Evolutionary conservation across 1,140 invertebrate genomes (phyloP).

Genomic region (Drosophila pseudoananassae): DNA sequence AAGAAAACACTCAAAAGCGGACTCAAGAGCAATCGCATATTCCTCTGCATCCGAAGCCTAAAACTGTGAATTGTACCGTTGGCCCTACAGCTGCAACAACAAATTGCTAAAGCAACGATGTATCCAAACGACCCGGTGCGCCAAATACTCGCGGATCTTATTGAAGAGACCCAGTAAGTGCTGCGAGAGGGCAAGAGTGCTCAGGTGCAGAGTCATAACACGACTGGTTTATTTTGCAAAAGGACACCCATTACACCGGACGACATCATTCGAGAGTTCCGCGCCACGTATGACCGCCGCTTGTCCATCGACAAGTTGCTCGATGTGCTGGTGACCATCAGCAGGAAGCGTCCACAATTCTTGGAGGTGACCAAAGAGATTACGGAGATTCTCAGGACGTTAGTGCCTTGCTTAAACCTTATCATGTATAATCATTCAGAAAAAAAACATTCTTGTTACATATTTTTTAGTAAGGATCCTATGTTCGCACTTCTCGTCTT

Average conservation of each 20-base stretch:
- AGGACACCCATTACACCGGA: constrained; percentile 63
- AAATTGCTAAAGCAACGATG: constrained; percentile 12
- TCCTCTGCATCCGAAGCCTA: background rate
- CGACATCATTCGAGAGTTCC: constrained; percentile 63
- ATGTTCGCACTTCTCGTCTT: constrained; percentile 72
- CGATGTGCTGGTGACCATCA: constrained; percentile 55
- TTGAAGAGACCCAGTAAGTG: constrained; percentile 62
- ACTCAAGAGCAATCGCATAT: background rate
- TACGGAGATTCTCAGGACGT: constrained; percentile 49
- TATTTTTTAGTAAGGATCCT: constrained; percentile 63
- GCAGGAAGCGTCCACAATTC: constrained; percentile 63
- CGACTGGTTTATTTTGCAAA: background rate
- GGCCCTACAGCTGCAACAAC: constrained; percentile 6
- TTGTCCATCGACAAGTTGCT: constrained; percentile 51
- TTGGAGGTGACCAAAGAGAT: constrained; percentile 53
- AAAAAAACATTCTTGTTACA: background rate
- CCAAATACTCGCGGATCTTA: constrained; percentile 50
- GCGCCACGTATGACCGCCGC: constrained; percentile 58
- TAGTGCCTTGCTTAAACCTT: background rate
- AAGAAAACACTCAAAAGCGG: constrained; percentile 9
- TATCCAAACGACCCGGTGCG: constrained; percentile 52
- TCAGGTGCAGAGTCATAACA: constrained; percentile 11
- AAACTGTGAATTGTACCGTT: constrained; percentile 6
- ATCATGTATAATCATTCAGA: background rate
- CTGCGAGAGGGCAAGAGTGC: background rate